Conservation (phyloP, 2,797 vertebrate genomes). For the Dendrocincla tyrannina region DNA sequence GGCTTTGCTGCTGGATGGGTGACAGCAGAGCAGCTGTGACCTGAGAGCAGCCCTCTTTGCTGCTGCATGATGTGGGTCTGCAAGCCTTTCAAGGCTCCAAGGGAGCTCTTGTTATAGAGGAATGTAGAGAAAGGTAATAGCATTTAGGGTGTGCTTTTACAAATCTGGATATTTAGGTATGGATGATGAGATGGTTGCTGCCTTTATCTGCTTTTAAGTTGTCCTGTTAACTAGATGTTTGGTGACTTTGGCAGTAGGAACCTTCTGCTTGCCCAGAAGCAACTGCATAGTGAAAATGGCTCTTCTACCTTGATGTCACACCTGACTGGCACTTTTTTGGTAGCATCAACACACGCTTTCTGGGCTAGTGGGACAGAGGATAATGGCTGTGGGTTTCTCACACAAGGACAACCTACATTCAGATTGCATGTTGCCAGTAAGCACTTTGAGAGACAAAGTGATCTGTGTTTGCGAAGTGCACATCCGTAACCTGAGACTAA, state of each 20-base stretch:
- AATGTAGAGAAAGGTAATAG: background rate
- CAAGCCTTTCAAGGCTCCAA: background rate
- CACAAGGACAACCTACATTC: background rate
- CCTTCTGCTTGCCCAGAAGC: background rate
- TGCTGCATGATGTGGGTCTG: background rate
- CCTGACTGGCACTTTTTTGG: background rate
- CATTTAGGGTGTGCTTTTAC: background rate
- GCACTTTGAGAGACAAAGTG: background rate
- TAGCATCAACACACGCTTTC: background rate
- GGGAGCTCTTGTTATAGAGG: background rate
- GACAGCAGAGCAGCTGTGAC: background rate
- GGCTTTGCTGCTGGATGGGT: background rate
- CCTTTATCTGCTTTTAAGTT: background rate
- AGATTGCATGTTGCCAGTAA: background rate
- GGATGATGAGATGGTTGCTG: background rate
- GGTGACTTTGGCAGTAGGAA: background rate
- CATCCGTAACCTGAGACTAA: background rate
- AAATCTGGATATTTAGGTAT: background rate
- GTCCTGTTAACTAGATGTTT: background rate
- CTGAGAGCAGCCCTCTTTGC: background rate
- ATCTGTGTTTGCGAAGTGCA: fast-evolving
- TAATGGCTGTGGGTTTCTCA: background rate
- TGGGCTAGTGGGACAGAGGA: background rate
- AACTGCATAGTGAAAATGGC: background rate
- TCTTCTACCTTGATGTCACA: background rate